These are phyloP conservation scores for Heloderma charlesbogerti DNA, from an alignment of 2,113 vertebrate species.

Conservation along the genomic window DNA sequence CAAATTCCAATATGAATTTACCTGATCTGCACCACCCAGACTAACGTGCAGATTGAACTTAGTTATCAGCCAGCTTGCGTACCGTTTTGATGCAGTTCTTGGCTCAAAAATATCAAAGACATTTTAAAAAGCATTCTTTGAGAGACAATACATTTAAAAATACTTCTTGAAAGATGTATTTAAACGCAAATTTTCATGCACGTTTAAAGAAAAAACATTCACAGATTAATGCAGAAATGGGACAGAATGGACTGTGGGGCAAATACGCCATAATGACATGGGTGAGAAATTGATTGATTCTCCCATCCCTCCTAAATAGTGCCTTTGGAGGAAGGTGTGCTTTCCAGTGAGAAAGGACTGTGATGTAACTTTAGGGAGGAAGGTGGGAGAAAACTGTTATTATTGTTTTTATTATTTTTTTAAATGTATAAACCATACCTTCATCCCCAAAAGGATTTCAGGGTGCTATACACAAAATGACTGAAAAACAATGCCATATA, in stretches of 20 bases:
- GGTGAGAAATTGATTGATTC: background rate
- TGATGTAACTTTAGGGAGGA: background rate
- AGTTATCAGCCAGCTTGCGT: background rate
- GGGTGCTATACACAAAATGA: too few species aligned
- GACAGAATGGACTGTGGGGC: background rate
- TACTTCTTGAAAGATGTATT: too few species aligned
- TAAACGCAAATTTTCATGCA: background rate
- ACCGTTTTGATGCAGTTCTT: background rate
- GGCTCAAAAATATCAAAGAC: background rate
- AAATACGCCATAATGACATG: background rate
- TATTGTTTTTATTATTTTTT: too few species aligned
- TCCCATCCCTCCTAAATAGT: background rate
- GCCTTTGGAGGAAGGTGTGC: background rate
- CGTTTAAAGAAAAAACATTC: too few species aligned
- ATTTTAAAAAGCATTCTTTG: background rate
- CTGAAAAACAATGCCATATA: too few species aligned
- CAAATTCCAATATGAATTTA: background rate
- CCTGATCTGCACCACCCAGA: background rate
- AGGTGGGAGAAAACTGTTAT: background rate
- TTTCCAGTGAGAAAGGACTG: background rate
- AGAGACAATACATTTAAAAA: background rate
- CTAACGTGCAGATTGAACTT: background rate
- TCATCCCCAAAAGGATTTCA: too few species aligned
- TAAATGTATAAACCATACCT: too few species aligned
- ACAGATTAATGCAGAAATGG: background rate